A percentile compares a stretch with the other conserved stretches of the same genome.
Evolutionary conservation across 1,140 invertebrate genomes (phyloP).

Genomic region (Littorina saxatilis): DNA sequence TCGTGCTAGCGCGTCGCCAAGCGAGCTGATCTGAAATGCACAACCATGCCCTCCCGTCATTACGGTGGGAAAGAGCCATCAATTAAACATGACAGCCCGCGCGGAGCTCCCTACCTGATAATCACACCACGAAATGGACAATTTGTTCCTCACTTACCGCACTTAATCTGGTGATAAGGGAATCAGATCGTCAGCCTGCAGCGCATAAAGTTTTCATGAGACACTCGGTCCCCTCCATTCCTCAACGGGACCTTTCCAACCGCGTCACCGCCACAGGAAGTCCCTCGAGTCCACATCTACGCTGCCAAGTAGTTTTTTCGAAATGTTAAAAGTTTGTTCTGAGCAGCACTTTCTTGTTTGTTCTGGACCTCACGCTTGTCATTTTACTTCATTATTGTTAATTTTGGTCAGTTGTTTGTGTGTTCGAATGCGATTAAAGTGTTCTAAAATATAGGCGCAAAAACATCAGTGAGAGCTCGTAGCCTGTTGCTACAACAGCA

Average conservation of each 20-base stretch:
- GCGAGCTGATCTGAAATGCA: neutral
- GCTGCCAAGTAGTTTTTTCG: neutral
- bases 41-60: slow-evolving; percentile 78
- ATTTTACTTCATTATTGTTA: too few species aligned
- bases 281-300: neutral
- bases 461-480: neutral
- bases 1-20: slow-evolving; percentile 28
- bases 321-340: too few species aligned
- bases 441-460: too few species aligned
- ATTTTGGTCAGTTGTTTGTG: too few species aligned
- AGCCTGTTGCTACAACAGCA: slow-evolving; percentile 27
- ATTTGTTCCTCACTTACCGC: slow-evolving; percentile 79
- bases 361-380: too few species aligned
- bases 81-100: slow-evolving; percentile 8
- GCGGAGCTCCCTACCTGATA: neutral
- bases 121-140: neutral
- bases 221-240: neutral
- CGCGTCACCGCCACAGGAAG: slow-evolving; percentile 15
- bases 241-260: slow-evolving; percentile 12
- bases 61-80: slow-evolving; percentile 91
- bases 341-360: too few species aligned
- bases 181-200: neutral
- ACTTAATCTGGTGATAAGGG: neutral
- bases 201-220: slow-evolving; percentile 30
- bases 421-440: too few species aligned